A percentile compares a stretch with the other conserved stretches of the same genome.
phyloP scores from a whole-genome alignment of 2,888 invertebrate species.

The Cancer borealis region DNA sequence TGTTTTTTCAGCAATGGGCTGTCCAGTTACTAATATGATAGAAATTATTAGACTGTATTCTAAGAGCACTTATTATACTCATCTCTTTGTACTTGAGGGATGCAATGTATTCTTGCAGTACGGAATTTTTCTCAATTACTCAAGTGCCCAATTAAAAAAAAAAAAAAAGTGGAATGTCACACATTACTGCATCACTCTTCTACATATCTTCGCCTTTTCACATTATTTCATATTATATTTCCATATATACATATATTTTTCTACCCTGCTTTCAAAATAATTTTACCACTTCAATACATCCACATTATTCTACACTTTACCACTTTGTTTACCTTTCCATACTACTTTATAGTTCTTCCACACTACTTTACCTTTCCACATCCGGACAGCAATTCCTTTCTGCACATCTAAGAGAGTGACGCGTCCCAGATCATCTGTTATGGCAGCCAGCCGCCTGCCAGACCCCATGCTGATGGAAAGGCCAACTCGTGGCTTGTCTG shows the following conservation, averaged over 20 bases:
- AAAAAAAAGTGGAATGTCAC: neutral
- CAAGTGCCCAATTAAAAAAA: neutral
- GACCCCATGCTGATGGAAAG: conserved; percentile 89
- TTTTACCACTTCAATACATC: too few species aligned
- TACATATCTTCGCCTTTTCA: neutral
- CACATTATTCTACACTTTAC: neutral
- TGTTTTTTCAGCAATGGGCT: neutral
- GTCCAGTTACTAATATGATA: neutral
- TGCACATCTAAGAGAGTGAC: conserved; percentile 91
- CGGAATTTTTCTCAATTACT: neutral
- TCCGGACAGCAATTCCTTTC: conserved; percentile 88
- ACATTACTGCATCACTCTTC: neutral
- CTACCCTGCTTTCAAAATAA: neutral
- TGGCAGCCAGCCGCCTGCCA: conserved; percentile 88
- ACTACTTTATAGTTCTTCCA: conserved; percentile 49
- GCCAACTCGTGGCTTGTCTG: conserved; percentile 89
- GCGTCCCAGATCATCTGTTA: conserved; percentile 92
- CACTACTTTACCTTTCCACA: conserved; percentile 88
- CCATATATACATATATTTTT: neutral
- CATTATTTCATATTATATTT: neutral
- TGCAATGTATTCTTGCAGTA: neutral
- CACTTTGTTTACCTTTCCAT: neutral
- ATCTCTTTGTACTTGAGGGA: neutral
- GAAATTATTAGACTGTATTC: neutral
- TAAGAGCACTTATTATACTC: neutral